Base-by-base conservation (phyloP, 1,140 invertebrate species). In the Eubasilissa regina region DNA sequence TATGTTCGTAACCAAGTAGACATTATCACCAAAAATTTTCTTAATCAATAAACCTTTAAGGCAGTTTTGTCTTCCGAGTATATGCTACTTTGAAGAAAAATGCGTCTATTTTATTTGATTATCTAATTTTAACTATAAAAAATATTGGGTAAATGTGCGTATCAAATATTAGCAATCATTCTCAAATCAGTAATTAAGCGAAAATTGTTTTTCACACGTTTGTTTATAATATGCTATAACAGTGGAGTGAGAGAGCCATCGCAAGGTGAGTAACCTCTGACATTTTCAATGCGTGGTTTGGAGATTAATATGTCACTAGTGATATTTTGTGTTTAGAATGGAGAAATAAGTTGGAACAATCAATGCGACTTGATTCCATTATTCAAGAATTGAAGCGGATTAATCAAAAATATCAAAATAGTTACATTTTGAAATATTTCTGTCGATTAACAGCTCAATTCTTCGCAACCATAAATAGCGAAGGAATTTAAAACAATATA, bases 381-480 rank as follows among this genome's bases (percentile, higher is more conserved):
- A 19, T 21, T 58, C 15, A 58, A 19, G 12, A 19, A 58, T 58
- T 58, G 55, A 58, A 15, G 11, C 17, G 0, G 17, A 21, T 58
- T 58, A 58, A 58, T 58, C 55, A 19, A 21, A 58, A 58, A 58
- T 15, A 19, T 58, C 55, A 58, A 58, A 58, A 58, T 19, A 21
- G 3, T 19, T 35, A 21, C 12, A 58, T 58, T 58, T 58, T 58
- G 55, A 58, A 58, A 35, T 35, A 35, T 35, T 35, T 35, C 25
- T 35, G 15, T 58, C 55, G 55, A 58, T 58, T 58, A 58, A 58
- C 7, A 19, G 8, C 21, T 58, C 55, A 58, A 58, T 58, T 58
- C 55, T 10, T 58, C 55, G 3, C 25, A 58, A 58, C n/a, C 12
- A 58, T 1, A 21, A 12, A 13, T 13, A 53, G 13, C 9, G 11